Conservation (phyloP, 53 echinoderm and acorn worm species). For the Glandiceps talaboti region DNA sequence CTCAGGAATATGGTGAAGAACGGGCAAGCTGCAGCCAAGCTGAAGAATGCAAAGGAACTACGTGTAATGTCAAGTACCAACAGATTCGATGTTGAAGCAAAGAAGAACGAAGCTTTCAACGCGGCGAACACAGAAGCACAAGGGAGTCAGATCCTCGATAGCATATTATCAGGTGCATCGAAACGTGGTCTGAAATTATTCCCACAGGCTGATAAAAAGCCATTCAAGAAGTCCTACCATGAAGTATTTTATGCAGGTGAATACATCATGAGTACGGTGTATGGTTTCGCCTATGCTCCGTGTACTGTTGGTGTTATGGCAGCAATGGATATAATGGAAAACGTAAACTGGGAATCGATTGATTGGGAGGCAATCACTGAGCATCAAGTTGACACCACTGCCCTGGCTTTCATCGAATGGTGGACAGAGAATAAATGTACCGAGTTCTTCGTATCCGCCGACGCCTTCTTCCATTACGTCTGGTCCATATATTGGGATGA, state of each 20-base stretch:
- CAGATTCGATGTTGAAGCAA: not conserved
- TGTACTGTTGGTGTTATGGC: not conserved
- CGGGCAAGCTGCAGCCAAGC: not conserved
- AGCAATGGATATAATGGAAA: not conserved
- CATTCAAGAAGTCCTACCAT: not conserved
- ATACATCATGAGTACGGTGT: not conserved
- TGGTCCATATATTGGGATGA: not conserved
- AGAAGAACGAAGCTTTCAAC: not conserved
- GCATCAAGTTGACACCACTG: not conserved
- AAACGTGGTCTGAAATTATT: not conserved
- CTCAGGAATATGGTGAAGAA: too few species aligned
- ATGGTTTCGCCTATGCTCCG: not conserved
- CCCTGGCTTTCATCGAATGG: not conserved
- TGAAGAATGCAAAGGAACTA: not conserved
- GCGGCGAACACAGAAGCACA: not conserved
- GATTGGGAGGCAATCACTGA: not conserved
- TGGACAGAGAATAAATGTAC: not conserved
- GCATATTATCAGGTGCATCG: not conserved
- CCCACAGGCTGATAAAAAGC: not conserved
- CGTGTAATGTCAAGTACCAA: not conserved
- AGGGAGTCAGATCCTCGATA: not conserved
- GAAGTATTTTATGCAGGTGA: not conserved
- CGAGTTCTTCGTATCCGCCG: not conserved
- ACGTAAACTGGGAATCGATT: not conserved
- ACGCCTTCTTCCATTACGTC: not conserved